Evolutionary conservation across 92 coral and sea anemone genomes (phyloP).

Genomic region (Palythoa heliodiscus): DNA sequence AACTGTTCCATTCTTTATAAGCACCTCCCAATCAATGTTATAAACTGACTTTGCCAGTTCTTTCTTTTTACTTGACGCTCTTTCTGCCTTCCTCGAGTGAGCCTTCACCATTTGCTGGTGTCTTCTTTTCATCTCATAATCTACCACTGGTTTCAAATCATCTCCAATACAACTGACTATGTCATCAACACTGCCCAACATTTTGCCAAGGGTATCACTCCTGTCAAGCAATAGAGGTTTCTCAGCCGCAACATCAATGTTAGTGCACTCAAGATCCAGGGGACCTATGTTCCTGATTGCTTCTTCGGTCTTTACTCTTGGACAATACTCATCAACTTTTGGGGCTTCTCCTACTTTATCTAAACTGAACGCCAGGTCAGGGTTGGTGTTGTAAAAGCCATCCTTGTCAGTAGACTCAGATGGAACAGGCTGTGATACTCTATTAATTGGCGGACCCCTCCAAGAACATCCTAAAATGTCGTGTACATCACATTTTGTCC

Average conservation of each 20-base stretch:
- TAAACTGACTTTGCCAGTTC: constrained; percentile 44
- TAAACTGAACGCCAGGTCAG: constrained; percentile 35
- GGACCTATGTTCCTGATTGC: constrained; percentile 18
- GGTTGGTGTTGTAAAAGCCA: constrained; percentile 57
- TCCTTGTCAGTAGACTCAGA: constrained; percentile 39
- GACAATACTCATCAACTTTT: constrained; percentile 55
- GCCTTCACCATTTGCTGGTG: constrained; percentile 36
- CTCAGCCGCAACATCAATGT: constrained; percentile 29
- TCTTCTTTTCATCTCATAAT: constrained; percentile 26
- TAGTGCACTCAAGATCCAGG: background rate
- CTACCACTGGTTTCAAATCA: constrained; percentile 34
- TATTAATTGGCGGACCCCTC: constrained; percentile 56
- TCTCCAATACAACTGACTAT: constrained; percentile 34
- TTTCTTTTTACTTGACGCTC: constrained; percentile 34
- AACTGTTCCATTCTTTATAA: constrained; percentile 12
- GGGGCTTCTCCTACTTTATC: constrained; percentile 44
- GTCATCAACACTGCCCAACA: constrained; percentile 43
- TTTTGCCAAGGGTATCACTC: constrained; percentile 50
- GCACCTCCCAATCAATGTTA: constrained; percentile 44
- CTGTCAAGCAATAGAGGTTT: constrained; percentile 9
- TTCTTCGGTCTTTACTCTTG: constrained; percentile 20
- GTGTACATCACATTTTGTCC: constrained; percentile 58
- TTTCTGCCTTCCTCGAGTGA: constrained; percentile 15
- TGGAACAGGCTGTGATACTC: constrained; percentile 61
- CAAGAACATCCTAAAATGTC: constrained; percentile 51